Base-by-base conservation (phyloP, 2,113 vertebrate species). In the Mesitornis unicolor region DNA sequence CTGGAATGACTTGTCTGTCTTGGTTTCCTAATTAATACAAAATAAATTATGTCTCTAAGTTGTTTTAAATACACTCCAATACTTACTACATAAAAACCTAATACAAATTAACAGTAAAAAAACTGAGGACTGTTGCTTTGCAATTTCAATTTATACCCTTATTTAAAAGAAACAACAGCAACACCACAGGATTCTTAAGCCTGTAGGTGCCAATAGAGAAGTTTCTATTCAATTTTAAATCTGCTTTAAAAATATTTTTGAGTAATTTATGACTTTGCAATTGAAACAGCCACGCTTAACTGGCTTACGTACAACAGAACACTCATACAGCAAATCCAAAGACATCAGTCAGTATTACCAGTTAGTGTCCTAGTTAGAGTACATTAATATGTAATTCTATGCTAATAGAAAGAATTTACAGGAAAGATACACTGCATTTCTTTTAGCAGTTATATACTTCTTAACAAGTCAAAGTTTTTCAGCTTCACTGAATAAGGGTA, bases 241-340 rank as follows among this genome's bases (percentile, higher is more conserved):
- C 40, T 71, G n/a, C 20, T 88, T 95, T 38, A 33, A 67, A 53
- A 88, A 65, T 51, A 47, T 22, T 88, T 89, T 68, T 75, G 15
- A 56, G 50, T 48, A 45, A 71, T 68, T 61, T 68, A 20, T 75
- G 47, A 38, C 43, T 90, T 84, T 7, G 22, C 20, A 79, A 36
- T 43, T 54, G 13, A 75, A 61, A 33, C 20, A 91, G 7, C 77
- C 43, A 11, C 77, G 47, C 53, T 79, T 78, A 73, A 64, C 45
- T 70, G 14, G 19, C 69, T 91, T 74, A 70, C 10, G 24, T 19
- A 54, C 7, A 70, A 10, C 16, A 51, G 42, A 45, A 70, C 35
- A 60, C 17, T 87, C 51, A 42, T 74, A 47, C 31, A 90, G 38
- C 8, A 80, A 64, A 89, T 91, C 50, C 6, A 1, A 69, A 76